phyloP scores from a whole-genome alignment of 2,113 vertebrate genomes.

The Mustela nigripes region DNA sequence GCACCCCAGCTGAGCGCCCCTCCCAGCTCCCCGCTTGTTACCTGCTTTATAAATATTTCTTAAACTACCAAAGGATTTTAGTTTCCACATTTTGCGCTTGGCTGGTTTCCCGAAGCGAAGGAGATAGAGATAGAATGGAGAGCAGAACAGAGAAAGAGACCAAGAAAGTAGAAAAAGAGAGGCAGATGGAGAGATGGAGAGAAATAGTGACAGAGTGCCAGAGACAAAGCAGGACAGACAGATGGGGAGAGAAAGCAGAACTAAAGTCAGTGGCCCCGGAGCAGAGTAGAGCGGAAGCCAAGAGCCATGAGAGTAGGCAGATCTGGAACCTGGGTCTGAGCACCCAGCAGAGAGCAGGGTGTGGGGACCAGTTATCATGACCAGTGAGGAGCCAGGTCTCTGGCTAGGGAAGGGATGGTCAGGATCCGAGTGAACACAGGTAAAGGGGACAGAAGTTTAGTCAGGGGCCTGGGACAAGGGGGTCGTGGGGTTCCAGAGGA shows the following conservation, averaged over 20 bases:
- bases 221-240: conserved; percentile 84
- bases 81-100: conserved; percentile 99
- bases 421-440: conserved; percentile 3
- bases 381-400: conserved; percentile 3
- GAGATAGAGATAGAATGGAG: conserved; percentile 84
- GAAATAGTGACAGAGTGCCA: conserved; percentile 67
- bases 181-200: conserved; percentile 57
- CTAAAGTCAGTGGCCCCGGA: conserved; percentile 84
- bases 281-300: conserved; percentile 82
- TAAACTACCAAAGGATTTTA: conserved; percentile 99
- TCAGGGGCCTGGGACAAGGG: neutral
- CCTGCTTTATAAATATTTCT: conserved; percentile 99
- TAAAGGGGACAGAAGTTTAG: neutral
- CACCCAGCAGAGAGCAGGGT: conserved; percentile 65
- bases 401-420: neutral
- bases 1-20: conserved; percentile 79
- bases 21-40: conserved; percentile 88
- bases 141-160: conserved; percentile 79
- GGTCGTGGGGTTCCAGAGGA: neutral
- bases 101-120: conserved; percentile 93
- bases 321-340: conserved; percentile 67
- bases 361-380: neutral
- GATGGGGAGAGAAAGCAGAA: conserved; percentile 86
- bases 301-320: conserved; percentile 80
- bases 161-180: conserved; percentile 73